Evolutionary conservation across 2,797 vertebrate species (phyloP), one percentile per base, ranked within the genome.

Genomic region (Lepus oiostolus): DNA sequence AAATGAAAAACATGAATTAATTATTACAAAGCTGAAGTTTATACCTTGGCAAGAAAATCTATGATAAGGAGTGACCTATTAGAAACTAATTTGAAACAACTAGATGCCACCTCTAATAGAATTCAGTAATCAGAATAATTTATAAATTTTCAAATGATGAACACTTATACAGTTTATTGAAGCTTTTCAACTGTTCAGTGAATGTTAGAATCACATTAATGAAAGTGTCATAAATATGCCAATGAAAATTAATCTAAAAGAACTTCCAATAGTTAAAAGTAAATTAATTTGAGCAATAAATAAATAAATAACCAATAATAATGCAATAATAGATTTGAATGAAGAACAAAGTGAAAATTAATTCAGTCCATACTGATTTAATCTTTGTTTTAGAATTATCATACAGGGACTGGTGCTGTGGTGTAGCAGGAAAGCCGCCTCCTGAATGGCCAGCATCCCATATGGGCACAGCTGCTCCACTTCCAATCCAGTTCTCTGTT

Each of bases 81-180:
- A 88, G 47, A 77, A 65, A 35, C 47, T 68, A 88, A 92, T 85
- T 65, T 83, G 10, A 6, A 58, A 60, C 38, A 83, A 85, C 14
- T 11, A 88, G 30, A 85, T 91, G 13, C 1, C 60, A 75, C 90
- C 52, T 82, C 54, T 72, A 77, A 79, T 42, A 89, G 28, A 90
- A 52, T 0, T 72, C 16, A 94, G 85, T 87, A 90, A 85, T 58
- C 32, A 86, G 2, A 86, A 85, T 12, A n/a, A 75, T 68, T 22
- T 92, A 74, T 85, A 79, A 16, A 93, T 88, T 81, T 94, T 54
- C 17, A 28, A 90, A 11, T 83, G 72, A 95, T 83, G 72, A 95
- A 80, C 17, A 93, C 72, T 74, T 92, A 77, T 38, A 47, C 1
- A 85, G n/a, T 74, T 50, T 50, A 30, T 88, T 91, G 12, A 24